Percentiles rank a stretch among this genome's conserved stretches.
Conservation (phyloP, 1,140 invertebrate genomes). For the Bombus terrestris region DNA sequence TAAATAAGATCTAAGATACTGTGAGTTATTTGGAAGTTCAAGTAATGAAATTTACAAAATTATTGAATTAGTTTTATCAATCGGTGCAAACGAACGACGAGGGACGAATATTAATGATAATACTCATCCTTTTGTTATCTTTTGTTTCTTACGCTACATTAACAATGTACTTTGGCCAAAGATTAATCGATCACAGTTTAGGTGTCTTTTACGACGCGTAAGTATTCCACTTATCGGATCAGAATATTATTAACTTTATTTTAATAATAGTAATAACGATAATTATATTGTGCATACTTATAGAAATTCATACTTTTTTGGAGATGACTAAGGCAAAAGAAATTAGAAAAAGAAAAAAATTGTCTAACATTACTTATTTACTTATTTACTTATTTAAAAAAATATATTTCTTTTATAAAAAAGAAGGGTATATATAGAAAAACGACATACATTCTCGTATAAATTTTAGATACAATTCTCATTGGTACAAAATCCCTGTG, state of each 20-base stretch:
- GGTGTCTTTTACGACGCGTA: background rate
- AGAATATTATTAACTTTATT: background rate
- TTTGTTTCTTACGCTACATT: background rate
- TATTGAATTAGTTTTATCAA: background rate
- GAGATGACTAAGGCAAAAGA: background rate
- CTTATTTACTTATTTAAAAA: background rate
- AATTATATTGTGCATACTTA: too few species aligned
- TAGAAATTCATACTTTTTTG: background rate
- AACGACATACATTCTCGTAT: background rate
- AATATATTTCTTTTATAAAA: background rate
- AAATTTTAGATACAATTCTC: conserved; percentile 24
- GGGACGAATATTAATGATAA: background rate
- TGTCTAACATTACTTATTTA: background rate
- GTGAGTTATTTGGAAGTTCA: background rate
- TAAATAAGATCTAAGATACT: background rate
- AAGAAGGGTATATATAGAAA: background rate
- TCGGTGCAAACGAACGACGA: background rate
- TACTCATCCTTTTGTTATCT: background rate
- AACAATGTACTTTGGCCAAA: background rate
- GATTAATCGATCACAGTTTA: background rate
- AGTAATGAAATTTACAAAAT: background rate
- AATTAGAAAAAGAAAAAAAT: background rate
- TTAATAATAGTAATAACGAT: too few species aligned
- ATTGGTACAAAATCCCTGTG: conserved; percentile 18
- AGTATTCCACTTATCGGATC: background rate